Base-by-base conservation (phyloP, 2,888 invertebrate genomes). In the Gasteruption jaculator region DNA sequence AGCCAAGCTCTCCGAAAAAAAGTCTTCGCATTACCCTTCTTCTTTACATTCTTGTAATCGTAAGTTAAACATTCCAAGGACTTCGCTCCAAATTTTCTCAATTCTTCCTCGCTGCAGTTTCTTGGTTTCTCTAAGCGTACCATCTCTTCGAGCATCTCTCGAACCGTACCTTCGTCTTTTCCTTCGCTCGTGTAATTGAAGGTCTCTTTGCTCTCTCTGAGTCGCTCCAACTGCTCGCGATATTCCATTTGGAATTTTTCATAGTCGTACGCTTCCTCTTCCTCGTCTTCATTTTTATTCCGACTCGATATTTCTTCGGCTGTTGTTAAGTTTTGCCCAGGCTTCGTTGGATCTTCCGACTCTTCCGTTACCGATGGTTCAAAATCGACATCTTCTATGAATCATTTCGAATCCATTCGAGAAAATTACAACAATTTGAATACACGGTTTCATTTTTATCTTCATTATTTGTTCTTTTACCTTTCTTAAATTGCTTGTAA, bases 71-170 rank as follows among this genome's bases (percentile, higher is more conserved):
- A 76, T 44, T 71, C 56, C 6, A 71, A 48, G 6, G 73, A 66
- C 32, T 56, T 63, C 14, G 60, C 36, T 45, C 75, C 76, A 43
- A 76, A 73, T 27, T 73, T 69, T 21, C 58, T 69, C n/a, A 58
- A 55, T 46, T 76, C 72, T 45, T 73, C 72, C 12, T 63, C 57
- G 0, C 74, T 75, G 46, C 77, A 78, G 58, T 77, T 76, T 42
- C 53, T 61, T 2, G 71, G 56, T 35, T 53, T 55, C 45, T 62
- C 65, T 11, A 72, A 58, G 40, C 69, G 58, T 0, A 73, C 39
- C 19, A 73, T 54, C 27, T 63, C 60, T 40, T 71, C 60, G 2
- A 72, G 21, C 4, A 65, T 59, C 31, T 74, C 71, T 49, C 41
- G 16, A 12, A 18, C 5, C 3, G 57, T 53, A 45, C 73, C 71